Conservation (phyloP, 2,113 vertebrate species). For the Xyliphius kryptos region DNA sequence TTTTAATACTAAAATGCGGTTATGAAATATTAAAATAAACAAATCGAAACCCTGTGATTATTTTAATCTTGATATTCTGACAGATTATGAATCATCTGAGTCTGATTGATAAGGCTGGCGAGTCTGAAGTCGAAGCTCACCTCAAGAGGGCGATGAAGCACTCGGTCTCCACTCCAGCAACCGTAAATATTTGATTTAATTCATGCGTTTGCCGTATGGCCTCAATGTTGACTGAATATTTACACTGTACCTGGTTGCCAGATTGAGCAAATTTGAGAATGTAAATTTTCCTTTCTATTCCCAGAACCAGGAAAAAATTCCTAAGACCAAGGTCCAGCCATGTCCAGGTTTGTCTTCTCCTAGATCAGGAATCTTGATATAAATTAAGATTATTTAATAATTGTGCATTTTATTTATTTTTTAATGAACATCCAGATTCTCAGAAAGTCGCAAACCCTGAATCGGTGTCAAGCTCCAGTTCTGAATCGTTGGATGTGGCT, state of each 20-base stretch:
- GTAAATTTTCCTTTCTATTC: no score
- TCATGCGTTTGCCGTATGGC: no score
- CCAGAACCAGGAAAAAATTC: slow-evolving; percentile 77
- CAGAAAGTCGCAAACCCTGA: slow-evolving; percentile 87
- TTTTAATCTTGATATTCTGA: neutral
- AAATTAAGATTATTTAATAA: no score
- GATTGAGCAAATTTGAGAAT: no score
- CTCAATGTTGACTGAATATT: no score
- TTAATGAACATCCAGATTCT: neutral
- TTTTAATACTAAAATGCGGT: no score
- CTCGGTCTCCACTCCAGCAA: slow-evolving; percentile 46
- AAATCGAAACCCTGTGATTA: no score
- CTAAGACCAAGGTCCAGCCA: neutral
- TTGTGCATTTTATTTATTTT: neutral
- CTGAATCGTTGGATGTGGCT: slow-evolving; percentile 81
- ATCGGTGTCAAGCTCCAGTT: slow-evolving; percentile 60
- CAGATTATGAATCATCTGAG: slow-evolving; percentile 95
- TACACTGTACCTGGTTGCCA: no score
- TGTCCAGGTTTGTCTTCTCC: neutral
- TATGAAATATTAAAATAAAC: no score
- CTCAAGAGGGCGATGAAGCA: slow-evolving; percentile 85
- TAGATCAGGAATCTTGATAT: neutral
- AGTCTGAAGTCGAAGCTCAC: slow-evolving; percentile 89
- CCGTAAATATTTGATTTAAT: no score
- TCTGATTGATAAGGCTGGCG: slow-evolving; percentile 94